Base-by-base conservation (phyloP, 1,140 invertebrate genomes). In the Drosophila ohnishii region DNA sequence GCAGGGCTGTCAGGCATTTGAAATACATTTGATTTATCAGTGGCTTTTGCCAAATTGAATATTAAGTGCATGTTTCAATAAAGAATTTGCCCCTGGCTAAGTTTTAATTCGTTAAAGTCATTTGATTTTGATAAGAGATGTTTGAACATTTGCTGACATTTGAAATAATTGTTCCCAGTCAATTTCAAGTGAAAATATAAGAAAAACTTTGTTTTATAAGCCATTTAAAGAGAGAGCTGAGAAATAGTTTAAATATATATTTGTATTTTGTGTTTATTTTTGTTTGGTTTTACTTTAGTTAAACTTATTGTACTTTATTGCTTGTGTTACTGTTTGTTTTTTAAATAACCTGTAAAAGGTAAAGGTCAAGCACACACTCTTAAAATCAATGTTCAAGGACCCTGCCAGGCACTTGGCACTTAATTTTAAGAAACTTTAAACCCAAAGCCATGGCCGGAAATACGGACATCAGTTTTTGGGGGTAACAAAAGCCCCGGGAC, bases 381-480 rank as follows among this genome's bases (percentile, higher is more conserved):
- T 47, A 72, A 83, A 83, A 84, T 83, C 80, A 84, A 83, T 84
- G 80, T 65, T 62, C 70, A 44, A 81, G 62, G 69, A 35, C 58
- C 70, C 14, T 7, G 28, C 30, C 42, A 34, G 42, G 16, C 45
- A 59, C 79, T 83, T 84, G 50, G 74, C 81, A 85, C 82, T 70
- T 86, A 55, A 78, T 86, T 78, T 53, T 56, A 16, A n/a, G 61
- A 8, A 62, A 50, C 60, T 83, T 71, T 56, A 71, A 79, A 32
- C 39, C 19, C n/a, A 35, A 65, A 30, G 40, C 25, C 55, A 57
- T 9, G 19, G 32, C 48, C 40, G 57, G 62, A 39, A 28, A 32
- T 37, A 30, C 28, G 48, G 30, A 34, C 32, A 0, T 35, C 50
- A 22, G 16, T 53, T 53, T 66, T 62, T 25, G 35, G 10, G 19